Evolutionary conservation across 2,113 vertebrate species (phyloP).

Genomic region (Ageneiosus marmoratus): DNA sequence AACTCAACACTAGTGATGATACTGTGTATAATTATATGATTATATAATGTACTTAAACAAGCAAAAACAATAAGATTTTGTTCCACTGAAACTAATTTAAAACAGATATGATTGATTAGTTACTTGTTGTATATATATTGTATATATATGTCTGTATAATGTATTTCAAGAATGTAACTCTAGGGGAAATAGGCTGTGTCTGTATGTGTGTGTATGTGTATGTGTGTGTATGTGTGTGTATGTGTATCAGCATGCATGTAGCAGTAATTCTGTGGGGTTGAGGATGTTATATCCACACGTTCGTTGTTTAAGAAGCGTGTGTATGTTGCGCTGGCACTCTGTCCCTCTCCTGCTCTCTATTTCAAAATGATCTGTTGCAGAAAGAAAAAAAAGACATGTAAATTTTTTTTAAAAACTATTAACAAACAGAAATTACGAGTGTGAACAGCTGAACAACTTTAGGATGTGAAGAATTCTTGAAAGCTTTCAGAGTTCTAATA

Average conservation of each 20-base stretch:
- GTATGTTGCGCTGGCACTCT: constrained; percentile 88
- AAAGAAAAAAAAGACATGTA: constrained; percentile 48
- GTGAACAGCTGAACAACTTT: neutral
- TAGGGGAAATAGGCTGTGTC: constrained; percentile 6
- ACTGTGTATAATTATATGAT: constrained; percentile 27
- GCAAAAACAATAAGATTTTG: constrained; percentile 33
- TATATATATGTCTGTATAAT: constrained; percentile 6
- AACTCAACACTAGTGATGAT: constrained; percentile 35
- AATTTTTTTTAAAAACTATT: neutral
- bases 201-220: constrained; percentile 42
- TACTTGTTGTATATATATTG: constrained; percentile 9
- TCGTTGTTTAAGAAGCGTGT: constrained; percentile 89
- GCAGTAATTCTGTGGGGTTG: constrained; percentile 94
- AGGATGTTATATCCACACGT: constrained; percentile 97
- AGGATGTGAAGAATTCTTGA: neutral
- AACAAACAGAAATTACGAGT: neutral
- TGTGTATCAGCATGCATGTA: constrained; percentile 98
- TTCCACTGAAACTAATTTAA: constrained; percentile 28
- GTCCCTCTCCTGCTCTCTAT: constrained; percentile 80
- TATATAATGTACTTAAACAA: constrained; percentile 36
- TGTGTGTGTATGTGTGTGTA: constrained; percentile 48
- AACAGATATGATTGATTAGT: constrained; percentile 20
- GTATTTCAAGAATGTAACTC: neutral
- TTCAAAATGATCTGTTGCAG: constrained; percentile 96
- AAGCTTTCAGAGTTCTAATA: constrained; percentile 12